phyloP scores from a whole-genome alignment of 1,140 invertebrate species.

The Diuraphis noxia region DNA sequence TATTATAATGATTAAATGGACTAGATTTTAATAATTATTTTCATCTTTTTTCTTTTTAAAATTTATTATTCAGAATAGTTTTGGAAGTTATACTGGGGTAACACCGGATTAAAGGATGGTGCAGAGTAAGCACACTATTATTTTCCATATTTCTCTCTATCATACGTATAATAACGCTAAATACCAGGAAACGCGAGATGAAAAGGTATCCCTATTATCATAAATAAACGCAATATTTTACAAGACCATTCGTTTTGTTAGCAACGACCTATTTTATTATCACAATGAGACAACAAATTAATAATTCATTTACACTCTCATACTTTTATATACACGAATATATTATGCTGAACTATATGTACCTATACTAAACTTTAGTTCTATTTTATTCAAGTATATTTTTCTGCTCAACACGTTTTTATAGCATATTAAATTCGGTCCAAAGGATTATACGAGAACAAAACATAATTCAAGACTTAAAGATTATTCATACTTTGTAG shows the following conservation, averaged over 20 bases:
- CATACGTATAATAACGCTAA: conserved; percentile 6
- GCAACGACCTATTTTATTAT: not conserved
- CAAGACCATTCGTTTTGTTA: not conserved
- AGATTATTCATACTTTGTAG: not conserved
- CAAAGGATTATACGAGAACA: not conserved
- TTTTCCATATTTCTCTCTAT: conserved; percentile 9
- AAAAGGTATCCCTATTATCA: not conserved
- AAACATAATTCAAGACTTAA: not conserved
- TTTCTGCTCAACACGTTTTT: not conserved
- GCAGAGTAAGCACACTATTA: not conserved
- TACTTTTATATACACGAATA: not conserved
- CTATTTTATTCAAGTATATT: not conserved
- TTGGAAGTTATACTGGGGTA: not conserved
- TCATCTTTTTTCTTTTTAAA: not conserved
- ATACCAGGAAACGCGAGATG: not conserved
- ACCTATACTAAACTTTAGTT: not conserved
- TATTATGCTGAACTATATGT: not conserved
- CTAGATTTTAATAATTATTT: not conserved
- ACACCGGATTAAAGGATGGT: not conserved
- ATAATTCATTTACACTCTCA: not conserved
- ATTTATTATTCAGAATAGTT: not conserved
- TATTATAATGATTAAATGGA: not conserved
- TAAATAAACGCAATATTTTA: conserved; percentile 16
- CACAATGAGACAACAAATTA: not conserved
- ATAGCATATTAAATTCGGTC: not conserved